phyloP scores from a whole-genome alignment of 2,113 vertebrate species.

The Thalassarche chlororhynchos region DNA sequence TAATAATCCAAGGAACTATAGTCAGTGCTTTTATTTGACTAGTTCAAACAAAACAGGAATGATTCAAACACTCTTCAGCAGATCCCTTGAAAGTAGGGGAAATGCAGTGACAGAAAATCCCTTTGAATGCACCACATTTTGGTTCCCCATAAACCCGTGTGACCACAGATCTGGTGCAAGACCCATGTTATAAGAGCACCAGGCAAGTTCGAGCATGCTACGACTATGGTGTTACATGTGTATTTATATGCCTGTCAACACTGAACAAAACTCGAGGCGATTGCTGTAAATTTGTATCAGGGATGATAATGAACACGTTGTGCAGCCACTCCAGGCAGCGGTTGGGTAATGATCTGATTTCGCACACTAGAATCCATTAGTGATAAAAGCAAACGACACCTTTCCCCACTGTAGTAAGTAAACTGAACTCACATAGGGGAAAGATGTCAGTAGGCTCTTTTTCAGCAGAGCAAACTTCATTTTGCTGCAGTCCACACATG shows the following conservation, averaged over 20 bases:
- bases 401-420: neutral
- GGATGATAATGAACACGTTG: neutral
- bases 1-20: neutral
- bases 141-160: neutral
- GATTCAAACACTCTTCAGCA: neutral
- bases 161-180: neutral
- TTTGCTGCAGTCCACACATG: neutral
- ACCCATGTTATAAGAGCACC: neutral
- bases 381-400: neutral
- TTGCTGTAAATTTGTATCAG: neutral
- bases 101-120: neutral
- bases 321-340: neutral
- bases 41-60: neutral
- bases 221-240: neutral
- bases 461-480: neutral
- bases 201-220: neutral
- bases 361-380: neutral
- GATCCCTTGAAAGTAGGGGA: neutral
- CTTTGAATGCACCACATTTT: neutral
- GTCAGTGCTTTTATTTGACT: neutral
- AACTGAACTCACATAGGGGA: neutral
- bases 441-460: neutral
- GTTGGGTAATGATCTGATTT: neutral
- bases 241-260: neutral
- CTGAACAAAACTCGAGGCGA: neutral